Percentiles rank a stretch among this genome's conserved stretches.
phyloP scores from a whole-genome alignment of 1,140 invertebrate genomes.

The Lasaia peninsularis region DNA sequence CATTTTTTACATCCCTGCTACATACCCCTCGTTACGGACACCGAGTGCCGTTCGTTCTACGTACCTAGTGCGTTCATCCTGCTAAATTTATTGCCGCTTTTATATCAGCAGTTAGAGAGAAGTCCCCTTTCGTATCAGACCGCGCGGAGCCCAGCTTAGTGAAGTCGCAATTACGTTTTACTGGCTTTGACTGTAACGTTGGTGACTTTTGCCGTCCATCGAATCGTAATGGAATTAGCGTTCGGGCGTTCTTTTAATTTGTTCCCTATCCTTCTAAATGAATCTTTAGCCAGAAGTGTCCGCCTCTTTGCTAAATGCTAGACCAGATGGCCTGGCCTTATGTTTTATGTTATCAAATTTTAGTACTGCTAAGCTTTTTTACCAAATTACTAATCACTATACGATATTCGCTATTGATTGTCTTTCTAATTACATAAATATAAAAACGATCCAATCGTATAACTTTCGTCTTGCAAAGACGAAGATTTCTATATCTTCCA shows the following conservation, averaged over 20 bases:
- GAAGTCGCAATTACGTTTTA: conserved; percentile 76
- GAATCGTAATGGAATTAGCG: conserved; percentile 76
- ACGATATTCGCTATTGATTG: too few relatives aligned
- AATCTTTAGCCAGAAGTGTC: conserved; percentile 43
- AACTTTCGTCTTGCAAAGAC: too few relatives aligned
- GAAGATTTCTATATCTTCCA: too few relatives aligned
- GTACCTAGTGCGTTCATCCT: conserved; percentile 75
- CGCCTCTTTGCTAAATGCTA: conserved; percentile 26
- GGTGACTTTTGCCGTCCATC: conserved; percentile 73
- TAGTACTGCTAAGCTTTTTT: not conserved
- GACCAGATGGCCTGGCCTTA: conserved; percentile 18
- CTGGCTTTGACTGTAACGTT: conserved; percentile 69
- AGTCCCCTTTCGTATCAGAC: conserved; percentile 70
- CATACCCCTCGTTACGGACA: conserved; percentile 59
- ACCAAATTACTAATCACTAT: too few relatives aligned
- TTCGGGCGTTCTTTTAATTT: conserved; percentile 74
- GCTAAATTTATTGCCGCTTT: conserved; percentile 76
- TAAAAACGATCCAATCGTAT: not conserved
- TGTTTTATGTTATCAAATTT: conserved; percentile 6
- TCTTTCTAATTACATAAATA: not conserved
- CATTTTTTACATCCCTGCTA: not conserved
- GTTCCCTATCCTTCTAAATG: conserved; percentile 61
- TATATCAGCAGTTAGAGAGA: conserved; percentile 73
- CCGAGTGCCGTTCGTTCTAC: conserved; percentile 51
- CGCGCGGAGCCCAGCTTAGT: conserved; percentile 72